Conservation (phyloP, 1,140 invertebrate species). For the Odontomachus brunneus region DNA sequence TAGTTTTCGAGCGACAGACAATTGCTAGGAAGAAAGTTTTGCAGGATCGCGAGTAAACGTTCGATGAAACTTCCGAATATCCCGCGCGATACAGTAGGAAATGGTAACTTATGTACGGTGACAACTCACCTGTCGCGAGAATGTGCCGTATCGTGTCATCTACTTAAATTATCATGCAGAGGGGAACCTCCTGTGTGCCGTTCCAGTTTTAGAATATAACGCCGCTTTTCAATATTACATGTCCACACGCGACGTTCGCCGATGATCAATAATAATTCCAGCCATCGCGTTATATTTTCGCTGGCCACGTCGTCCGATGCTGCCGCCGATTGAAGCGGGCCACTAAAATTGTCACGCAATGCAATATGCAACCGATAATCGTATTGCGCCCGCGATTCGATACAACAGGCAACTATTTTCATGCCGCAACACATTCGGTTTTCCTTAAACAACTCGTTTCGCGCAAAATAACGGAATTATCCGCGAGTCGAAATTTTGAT, state of each 20-base stretch:
- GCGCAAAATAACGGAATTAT: slow-evolving; percentile 8
- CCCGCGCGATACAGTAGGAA: not conserved
- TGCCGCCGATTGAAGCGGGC: not conserved
- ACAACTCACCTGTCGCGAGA: slow-evolving; percentile 11
- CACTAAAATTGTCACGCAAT: slow-evolving; percentile 38
- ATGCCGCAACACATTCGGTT: not conserved
- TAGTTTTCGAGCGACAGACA: too few relatives aligned
- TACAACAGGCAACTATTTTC: slow-evolving; percentile 23
- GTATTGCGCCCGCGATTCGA: slow-evolving; percentile 12
- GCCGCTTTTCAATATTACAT: slow-evolving; percentile 11
- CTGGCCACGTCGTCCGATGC: not conserved
- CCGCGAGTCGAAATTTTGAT: not conserved
- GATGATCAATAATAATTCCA: slow-evolving; percentile 39
- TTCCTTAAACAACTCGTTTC: slow-evolving; percentile 22
- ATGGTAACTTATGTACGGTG: not conserved
- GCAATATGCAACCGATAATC: slow-evolving; percentile 51
- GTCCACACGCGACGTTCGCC: not conserved
- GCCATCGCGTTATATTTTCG: slow-evolving; percentile 37
- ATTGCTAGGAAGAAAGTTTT: too few relatives aligned
- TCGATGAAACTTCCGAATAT: not conserved
- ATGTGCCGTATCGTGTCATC: not conserved
- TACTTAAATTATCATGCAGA: not conserved
- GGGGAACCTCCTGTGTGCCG: not conserved
- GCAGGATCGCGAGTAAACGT: too few relatives aligned
- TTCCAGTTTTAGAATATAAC: not conserved